Evolutionary conservation across 2,797 vertebrate species (phyloP).

Genomic region (Arrhamphus sclerolepis): DNA sequence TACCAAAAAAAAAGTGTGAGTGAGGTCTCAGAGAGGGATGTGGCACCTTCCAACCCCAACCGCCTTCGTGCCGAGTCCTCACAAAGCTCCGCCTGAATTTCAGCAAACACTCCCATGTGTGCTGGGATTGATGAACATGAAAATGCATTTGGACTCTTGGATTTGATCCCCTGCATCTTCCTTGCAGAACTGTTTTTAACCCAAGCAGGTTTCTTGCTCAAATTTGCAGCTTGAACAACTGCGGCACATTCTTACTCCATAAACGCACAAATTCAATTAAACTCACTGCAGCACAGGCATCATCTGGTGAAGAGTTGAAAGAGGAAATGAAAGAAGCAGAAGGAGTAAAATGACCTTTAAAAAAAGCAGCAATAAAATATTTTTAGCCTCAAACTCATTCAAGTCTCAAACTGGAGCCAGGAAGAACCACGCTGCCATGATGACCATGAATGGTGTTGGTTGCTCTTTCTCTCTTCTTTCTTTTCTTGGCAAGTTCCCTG

Average conservation of each 20-base stretch:
- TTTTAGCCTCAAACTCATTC: conserved; percentile 74
- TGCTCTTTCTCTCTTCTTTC: conserved; percentile 30
- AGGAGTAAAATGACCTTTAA: conserved; percentile 54
- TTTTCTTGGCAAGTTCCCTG: conserved; percentile 60
- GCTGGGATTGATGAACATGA: no score
- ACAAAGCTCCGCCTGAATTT: no score
- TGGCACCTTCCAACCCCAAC: neutral
- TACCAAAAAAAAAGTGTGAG: neutral
- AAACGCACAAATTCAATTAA: conserved; percentile 35
- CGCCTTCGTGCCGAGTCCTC: neutral
- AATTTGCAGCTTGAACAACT: conserved; percentile 41
- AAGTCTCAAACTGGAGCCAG: conserved; percentile 58
- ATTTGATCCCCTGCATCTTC: neutral
- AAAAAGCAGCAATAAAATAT: conserved; percentile 72
- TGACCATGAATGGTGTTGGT: conserved; percentile 76
- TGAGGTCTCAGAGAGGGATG: neutral
- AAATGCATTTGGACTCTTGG: no score
- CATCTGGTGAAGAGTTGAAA: conserved; percentile 24
- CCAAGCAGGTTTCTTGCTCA: conserved; percentile 6
- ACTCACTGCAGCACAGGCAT: conserved; percentile 38
- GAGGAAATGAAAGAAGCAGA: conserved; percentile 59
- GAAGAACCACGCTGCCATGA: conserved; percentile 63
- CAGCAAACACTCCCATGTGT: neutral
- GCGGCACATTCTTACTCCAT: conserved; percentile 26
- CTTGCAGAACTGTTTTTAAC: conserved; percentile 4